Conservation (phyloP, 2,888 invertebrate species). For the Dicranocentrus wangi region DNA sequence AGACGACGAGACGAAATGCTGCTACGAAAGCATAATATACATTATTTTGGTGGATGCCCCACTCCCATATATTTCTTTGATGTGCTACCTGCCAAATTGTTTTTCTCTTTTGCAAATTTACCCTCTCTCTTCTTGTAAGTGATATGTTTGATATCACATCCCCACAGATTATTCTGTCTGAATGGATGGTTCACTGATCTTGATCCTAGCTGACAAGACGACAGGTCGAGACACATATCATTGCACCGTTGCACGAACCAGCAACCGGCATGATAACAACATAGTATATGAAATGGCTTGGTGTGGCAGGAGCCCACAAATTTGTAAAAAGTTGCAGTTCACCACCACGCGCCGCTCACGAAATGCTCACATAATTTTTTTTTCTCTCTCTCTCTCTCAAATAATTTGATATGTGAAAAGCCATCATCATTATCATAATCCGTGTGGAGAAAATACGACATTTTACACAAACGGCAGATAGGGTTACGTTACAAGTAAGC, state of each 20-base stretch:
- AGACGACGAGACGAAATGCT: not conserved
- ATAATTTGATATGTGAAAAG: too few species aligned
- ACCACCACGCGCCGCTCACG: too few species aligned
- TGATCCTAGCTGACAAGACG: slow-evolving; percentile 37
- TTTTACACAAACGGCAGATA: not conserved
- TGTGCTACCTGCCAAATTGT: slow-evolving; percentile 19
- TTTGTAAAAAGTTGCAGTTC: too few species aligned
- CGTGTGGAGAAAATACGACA: slow-evolving; percentile 10
- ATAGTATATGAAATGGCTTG: too few species aligned
- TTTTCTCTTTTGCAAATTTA: not conserved
- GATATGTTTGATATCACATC: slow-evolving; percentile 21
- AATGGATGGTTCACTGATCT: slow-evolving; percentile 35
- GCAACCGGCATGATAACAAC: too few species aligned
- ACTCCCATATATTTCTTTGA: slow-evolving; percentile 2
- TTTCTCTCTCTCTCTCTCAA: too few species aligned
- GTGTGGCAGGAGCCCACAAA: too few species aligned
- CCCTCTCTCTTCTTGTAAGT: not conserved
- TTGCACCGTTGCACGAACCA: not conserved
- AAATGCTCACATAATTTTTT: too few species aligned
- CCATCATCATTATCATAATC: slow-evolving; percentile 20
- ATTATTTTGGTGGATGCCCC: too few species aligned
- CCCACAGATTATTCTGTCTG: slow-evolving; percentile 11
- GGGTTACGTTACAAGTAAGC: slow-evolving; percentile 1
- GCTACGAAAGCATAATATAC: not conserved
- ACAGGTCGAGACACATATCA: slow-evolving; percentile 12